Evolutionary conservation across 30 jellyfish, hydroid and myxozoan genomes (phyloP).

Genomic region (Hydractinia symbiolongicarpus): DNA sequence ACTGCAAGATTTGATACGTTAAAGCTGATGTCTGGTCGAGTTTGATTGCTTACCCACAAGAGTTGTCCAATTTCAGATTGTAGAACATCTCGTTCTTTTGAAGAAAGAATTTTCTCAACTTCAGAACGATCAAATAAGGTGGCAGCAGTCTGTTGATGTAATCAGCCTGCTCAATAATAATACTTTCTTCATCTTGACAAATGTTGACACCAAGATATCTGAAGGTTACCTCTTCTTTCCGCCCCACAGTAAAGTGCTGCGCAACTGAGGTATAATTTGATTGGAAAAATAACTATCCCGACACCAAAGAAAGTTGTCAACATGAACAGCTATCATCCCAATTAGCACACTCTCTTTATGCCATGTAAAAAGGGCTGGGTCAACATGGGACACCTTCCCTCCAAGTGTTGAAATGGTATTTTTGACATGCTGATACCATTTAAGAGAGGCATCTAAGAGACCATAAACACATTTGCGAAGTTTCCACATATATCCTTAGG

Average conservation of each 20-base stretch:
- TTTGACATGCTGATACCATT: constrained; percentile 1
- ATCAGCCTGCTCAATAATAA: neutral
- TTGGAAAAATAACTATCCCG: neutral
- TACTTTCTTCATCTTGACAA: neutral
- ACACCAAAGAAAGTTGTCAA: neutral
- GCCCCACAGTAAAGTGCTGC: neutral
- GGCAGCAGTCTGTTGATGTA: neutral
- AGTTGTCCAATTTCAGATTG: neutral
- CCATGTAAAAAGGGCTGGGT: neutral
- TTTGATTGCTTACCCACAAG: constrained; percentile 3
- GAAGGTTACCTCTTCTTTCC: neutral
- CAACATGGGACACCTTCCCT: constrained; percentile 3
- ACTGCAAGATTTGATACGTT: constrained; percentile 1
- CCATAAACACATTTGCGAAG: neutral
- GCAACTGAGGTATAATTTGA: constrained; percentile 1
- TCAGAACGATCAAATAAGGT: neutral
- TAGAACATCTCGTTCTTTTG: neutral
- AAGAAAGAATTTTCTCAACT: neutral
- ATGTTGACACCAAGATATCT: constrained; percentile 3
- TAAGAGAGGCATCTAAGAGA: constrained; percentile 3
- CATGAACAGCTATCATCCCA: constrained; percentile 11
- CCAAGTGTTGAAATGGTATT: neutral
- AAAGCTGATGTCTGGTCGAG: constrained; percentile 1
- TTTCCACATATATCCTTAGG: neutral
- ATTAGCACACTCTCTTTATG: neutral